phyloP scores from a whole-genome alignment of 2,888 invertebrate genomes.

The Timandra comae region DNA sequence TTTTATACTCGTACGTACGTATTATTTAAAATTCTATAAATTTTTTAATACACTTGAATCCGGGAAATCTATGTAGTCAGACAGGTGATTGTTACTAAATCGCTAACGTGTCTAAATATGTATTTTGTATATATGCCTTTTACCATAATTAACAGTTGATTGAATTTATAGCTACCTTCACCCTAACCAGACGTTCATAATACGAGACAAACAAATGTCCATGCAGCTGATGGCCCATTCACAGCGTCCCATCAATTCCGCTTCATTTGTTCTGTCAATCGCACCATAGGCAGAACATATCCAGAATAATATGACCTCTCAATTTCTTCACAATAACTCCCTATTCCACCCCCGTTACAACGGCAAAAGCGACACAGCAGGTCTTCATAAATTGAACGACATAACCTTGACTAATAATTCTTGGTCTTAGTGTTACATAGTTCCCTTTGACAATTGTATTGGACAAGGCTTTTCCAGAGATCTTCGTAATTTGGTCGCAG shows the following conservation, averaged over 20 bases:
- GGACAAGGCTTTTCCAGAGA: conserved; percentile 21
- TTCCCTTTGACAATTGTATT: conserved; percentile 14
- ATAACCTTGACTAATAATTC: conserved; percentile 24
- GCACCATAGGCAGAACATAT: conserved; percentile 28
- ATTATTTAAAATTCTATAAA: too few species aligned
- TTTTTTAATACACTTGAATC: too few species aligned
- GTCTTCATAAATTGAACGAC: conserved; percentile 33
- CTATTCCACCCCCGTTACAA: conserved; percentile 13
- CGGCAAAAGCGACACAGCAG: conserved; percentile 23
- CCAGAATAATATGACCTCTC: conserved; percentile 31
- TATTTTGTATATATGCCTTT: too few species aligned
- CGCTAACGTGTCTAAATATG: too few species aligned
- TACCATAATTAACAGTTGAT: too few species aligned
- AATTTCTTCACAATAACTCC: conserved; percentile 15
- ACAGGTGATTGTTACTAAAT: too few species aligned
- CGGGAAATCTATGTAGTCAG: too few species aligned
- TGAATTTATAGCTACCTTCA: too few species aligned
- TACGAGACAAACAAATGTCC: conserved; percentile 25
- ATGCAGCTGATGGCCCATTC: conserved; percentile 30
- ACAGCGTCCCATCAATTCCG: conserved; percentile 42
- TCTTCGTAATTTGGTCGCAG: conserved; percentile 33
- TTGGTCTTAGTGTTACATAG: conserved; percentile 23
- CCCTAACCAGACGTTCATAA: conserved; percentile 26
- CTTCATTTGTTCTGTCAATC: conserved; percentile 52
- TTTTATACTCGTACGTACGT: too few species aligned